Conservation (phyloP, 2,797 vertebrate species). For the Carduelis carduelis region DNA sequence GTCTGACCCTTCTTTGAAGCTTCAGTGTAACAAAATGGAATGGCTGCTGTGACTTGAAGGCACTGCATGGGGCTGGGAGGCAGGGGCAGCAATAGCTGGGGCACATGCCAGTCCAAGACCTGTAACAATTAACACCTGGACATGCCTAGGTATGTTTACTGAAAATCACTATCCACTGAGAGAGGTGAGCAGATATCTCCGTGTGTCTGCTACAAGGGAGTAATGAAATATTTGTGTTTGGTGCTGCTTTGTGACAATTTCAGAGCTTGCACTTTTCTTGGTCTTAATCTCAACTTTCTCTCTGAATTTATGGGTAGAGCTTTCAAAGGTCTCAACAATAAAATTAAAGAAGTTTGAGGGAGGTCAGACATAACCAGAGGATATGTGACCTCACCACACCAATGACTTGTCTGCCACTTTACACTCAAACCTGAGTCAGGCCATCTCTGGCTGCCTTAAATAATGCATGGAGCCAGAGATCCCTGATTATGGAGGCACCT, state of each 20-base stretch:
- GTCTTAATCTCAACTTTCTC: background rate
- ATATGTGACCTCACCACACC: background rate
- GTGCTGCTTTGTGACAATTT: background rate
- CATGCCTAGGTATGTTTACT: background rate
- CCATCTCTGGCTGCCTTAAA: background rate
- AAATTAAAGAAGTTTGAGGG: background rate
- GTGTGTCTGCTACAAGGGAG: background rate
- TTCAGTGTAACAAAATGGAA: background rate
- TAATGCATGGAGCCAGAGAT: background rate
- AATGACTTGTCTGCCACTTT: background rate
- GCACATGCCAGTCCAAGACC: background rate
- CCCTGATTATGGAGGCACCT: background rate
- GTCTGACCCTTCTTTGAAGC: background rate
- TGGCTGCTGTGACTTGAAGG: background rate
- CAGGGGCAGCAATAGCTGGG: background rate
- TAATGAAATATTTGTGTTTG: background rate
- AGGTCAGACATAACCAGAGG: background rate
- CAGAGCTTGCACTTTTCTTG: background rate
- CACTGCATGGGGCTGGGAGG: background rate
- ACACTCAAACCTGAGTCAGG: background rate
- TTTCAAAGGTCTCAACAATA: background rate
- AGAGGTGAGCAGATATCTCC: background rate
- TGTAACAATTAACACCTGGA: background rate
- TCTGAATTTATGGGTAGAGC: background rate
- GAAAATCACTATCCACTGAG: background rate